Conservation (phyloP, 2,113 vertebrate genomes). For the Elephas maximus region DNA sequence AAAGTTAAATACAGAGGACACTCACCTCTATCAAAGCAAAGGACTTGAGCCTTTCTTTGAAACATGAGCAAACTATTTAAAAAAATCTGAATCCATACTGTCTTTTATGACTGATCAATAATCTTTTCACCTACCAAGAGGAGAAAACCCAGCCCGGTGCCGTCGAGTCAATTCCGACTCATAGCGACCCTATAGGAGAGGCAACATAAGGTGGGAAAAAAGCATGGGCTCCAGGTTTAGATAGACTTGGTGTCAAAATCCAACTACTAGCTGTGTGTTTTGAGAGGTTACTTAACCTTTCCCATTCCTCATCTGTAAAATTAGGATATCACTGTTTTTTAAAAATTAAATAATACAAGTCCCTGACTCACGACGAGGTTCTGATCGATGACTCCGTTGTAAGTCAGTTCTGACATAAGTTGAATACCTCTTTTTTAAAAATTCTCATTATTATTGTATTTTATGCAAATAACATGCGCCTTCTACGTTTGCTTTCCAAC, state of each 20-base stretch:
- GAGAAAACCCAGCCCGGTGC: no score
- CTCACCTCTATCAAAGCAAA: not conserved
- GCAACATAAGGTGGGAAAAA: not conserved
- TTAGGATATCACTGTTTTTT: not conserved
- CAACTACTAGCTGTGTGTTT: not conserved
- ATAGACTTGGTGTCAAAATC: slow-evolving; percentile 12
- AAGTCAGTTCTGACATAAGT: no score
- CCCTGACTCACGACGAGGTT: no score
- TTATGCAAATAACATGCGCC: no score
- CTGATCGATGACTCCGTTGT: no score
- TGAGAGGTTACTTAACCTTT: not conserved
- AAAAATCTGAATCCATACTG: not conserved
- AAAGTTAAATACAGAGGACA: not conserved
- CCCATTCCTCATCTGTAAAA: slow-evolving; percentile 8
- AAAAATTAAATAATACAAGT: not conserved
- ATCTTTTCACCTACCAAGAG: not conserved
- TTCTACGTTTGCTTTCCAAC: no score
- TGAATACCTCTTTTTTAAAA: no score
- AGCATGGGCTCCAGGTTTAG: not conserved
- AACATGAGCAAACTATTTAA: not conserved
- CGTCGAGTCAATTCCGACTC: no score
- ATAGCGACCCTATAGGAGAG: no score
- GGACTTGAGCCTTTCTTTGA: not conserved
- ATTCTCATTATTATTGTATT: no score
- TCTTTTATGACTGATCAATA: not conserved